Conservation (phyloP, 2,797 vertebrate genomes). For the Darevskia nairensis region DNA sequence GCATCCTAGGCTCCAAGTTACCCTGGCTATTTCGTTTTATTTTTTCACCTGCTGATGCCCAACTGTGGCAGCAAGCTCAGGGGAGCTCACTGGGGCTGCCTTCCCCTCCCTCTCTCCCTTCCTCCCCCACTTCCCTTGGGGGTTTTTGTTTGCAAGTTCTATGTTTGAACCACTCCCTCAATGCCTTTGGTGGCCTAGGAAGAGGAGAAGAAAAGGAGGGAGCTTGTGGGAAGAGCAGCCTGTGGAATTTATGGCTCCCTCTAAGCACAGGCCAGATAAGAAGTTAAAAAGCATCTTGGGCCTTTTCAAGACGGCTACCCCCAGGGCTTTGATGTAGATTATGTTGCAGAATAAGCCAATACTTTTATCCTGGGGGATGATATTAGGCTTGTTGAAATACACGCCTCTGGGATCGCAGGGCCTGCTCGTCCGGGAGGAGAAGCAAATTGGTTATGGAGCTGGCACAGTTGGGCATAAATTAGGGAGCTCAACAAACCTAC, state of each 20-base stretch:
- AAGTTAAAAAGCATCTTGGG: slow-evolving; percentile 73
- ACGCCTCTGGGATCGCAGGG: slow-evolving; percentile 54
- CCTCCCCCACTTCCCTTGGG: neutral
- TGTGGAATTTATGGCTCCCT: slow-evolving; percentile 84
- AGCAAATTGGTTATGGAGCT: neutral
- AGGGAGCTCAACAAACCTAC: neutral
- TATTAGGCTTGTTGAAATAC: slow-evolving; percentile 66
- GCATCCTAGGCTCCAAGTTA: accelerated
- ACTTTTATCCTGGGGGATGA: slow-evolving; percentile 70
- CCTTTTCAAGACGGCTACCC: slow-evolving; percentile 78
- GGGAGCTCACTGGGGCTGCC: accelerated
- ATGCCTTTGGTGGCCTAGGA: slow-evolving; percentile 56
- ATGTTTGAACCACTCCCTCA: neutral
- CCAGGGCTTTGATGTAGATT: slow-evolving; percentile 78
- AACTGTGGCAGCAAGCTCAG: neutral
- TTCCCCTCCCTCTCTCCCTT: neutral
- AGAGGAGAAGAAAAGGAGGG: slow-evolving; percentile 62
- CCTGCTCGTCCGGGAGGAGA: neutral
- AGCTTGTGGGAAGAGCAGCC: slow-evolving; percentile 61
- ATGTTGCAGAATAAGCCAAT: slow-evolving; percentile 73
- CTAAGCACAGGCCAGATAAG: slow-evolving; percentile 81
- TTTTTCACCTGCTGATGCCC: neutral
- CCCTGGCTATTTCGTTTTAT: neutral
- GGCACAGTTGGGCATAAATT: neutral
- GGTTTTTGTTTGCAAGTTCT: slow-evolving; percentile 49